These are phyloP conservation scores for Andricus grossulariae DNA, from an alignment of 1,140 invertebrate species.

Conservation along the genomic window DNA sequence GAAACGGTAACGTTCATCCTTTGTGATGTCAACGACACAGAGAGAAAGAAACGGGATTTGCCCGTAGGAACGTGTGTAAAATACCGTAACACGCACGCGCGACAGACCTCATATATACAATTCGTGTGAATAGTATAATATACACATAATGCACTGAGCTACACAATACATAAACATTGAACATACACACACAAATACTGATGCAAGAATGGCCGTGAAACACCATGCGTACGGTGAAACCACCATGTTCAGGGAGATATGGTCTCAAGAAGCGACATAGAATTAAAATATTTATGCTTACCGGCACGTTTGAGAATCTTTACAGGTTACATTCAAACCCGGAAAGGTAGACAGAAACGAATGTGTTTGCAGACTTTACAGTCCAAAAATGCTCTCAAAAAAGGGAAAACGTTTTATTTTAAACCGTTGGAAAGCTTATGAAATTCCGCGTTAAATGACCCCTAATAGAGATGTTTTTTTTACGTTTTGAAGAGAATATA, in stretches of 20 bases:
- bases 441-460: too few relatives aligned
- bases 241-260: conserved; percentile 14
- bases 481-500: too few relatives aligned
- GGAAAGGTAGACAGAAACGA: not conserved
- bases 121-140: conserved; percentile 25
- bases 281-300: conserved; percentile 20
- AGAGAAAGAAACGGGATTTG: conserved; percentile 21
- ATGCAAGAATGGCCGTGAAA: conserved; percentile 17
- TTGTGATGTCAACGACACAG: conserved; percentile 25
- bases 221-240: conserved; percentile 18
- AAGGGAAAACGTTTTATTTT: too few relatives aligned
- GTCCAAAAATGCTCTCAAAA: too few relatives aligned
- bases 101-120: conserved; percentile 22
- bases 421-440: too few relatives aligned
- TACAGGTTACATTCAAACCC: not conserved
- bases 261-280: not conserved
- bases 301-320: not conserved
- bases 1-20: conserved; percentile 17
- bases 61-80: not conserved
- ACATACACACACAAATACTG: not conserved
- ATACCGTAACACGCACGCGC: conserved; percentile 27
- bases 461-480: too few relatives aligned
- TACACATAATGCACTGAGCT: conserved; percentile 21
- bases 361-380: not conserved
- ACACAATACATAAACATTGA: not conserved